phyloP scores from a whole-genome alignment of 2,113 vertebrate species.

The Micronycteris hirsuta region DNA sequence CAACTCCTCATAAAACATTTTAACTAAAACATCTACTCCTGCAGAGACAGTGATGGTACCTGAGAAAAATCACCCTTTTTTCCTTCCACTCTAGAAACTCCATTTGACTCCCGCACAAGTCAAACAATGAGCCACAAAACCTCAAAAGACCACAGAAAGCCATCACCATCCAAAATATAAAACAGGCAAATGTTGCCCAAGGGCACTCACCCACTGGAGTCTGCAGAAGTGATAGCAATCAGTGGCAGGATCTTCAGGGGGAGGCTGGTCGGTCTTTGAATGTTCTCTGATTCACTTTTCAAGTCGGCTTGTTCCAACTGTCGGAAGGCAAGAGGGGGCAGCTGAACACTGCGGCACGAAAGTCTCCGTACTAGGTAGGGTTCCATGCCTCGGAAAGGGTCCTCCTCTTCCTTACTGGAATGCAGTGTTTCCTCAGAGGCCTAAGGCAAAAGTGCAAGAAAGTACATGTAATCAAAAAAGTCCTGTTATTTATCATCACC shows the following conservation, averaged over 20 bases:
- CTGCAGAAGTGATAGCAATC: slow-evolving; percentile 94
- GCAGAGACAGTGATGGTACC: neutral
- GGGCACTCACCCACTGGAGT: slow-evolving; percentile 88
- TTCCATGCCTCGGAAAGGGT: slow-evolving; percentile 84
- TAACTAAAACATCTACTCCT: neutral
- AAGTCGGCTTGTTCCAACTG: slow-evolving; percentile 92
- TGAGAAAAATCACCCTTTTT: neutral
- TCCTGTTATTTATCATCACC: neutral
- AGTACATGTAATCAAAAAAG: neutral
- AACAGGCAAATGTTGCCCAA: neutral
- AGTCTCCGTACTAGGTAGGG: slow-evolving; percentile 90
- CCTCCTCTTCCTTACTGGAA: slow-evolving; percentile 82
- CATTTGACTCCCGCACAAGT: neutral
- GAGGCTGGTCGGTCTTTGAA: slow-evolving; percentile 89
- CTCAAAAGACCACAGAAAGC: neutral
- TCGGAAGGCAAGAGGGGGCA: slow-evolving; percentile 93
- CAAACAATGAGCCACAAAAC: neutral
- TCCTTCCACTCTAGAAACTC: neutral
- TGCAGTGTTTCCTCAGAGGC: slow-evolving; percentile 87
- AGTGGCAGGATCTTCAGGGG: slow-evolving; percentile 90
- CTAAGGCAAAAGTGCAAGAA: slow-evolving; percentile 71
- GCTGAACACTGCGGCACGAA: slow-evolving; percentile 90
- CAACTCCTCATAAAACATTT: neutral
- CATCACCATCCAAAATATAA: neutral
- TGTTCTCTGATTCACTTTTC: slow-evolving; percentile 82